A percentile compares a stretch with the other conserved stretches of the same genome.
These are phyloP conservation scores for Heliconius hermathena DNA, from an alignment of 1,140 invertebrate genomes.

Conservation along the genomic window DNA sequence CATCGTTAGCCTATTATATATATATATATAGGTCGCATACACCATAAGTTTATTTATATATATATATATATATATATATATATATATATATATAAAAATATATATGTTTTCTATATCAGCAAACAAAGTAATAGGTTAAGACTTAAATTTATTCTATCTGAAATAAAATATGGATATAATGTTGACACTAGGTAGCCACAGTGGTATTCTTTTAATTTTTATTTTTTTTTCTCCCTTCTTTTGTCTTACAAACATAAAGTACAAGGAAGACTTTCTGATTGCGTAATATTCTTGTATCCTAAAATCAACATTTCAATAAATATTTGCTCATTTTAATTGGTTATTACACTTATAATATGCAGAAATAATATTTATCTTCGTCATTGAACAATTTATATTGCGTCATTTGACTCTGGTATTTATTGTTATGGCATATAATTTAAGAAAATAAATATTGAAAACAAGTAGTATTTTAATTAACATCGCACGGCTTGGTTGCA, in stretches of 20 bases:
- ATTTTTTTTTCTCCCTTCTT: not conserved
- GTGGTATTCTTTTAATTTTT: not conserved
- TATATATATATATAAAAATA: too few species aligned
- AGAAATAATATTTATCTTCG: conserved; percentile 7
- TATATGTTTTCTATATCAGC: too few species aligned
- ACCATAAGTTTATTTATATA: too few species aligned
- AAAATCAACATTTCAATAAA: conserved; percentile 18
- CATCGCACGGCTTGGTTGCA: not conserved
- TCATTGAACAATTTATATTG: conserved; percentile 11
- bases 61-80: too few species aligned
- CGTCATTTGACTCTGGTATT: conserved; percentile 3
- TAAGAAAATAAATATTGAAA: not conserved
- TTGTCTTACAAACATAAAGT: not conserved
- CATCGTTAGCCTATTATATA: too few species aligned
- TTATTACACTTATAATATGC: not conserved
- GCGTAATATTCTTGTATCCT: not conserved
- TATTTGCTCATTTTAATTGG: conserved; percentile 7
- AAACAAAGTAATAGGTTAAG: too few species aligned
- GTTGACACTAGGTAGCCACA: not conserved
- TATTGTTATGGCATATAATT: not conserved
- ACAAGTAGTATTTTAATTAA: conserved; percentile 7
- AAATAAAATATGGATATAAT: not conserved
- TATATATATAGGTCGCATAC: too few species aligned
- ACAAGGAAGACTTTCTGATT: conserved; percentile 6
- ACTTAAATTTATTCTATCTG: too few species aligned